Evolutionary conservation across 2,797 vertebrate genomes (phyloP).

Genomic region (Halcyon leucocephala): DNA sequence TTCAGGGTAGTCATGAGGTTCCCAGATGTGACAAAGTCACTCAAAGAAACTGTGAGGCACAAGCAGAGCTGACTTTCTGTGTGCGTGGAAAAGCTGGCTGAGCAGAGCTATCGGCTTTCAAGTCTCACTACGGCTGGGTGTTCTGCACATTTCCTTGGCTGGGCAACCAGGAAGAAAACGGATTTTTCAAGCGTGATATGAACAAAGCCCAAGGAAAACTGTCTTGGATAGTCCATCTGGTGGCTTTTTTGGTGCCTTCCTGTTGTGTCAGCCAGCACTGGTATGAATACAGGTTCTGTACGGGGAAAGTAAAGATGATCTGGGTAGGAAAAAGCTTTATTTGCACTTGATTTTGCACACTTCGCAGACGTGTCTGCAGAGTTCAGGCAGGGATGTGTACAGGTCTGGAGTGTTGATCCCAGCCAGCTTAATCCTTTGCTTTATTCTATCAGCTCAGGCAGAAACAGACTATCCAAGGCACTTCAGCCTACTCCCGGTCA

Average conservation of each 20-base stretch:
- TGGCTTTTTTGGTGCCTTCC: background rate
- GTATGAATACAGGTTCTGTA: background rate
- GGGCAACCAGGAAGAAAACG: background rate
- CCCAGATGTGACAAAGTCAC: conserved; percentile 45
- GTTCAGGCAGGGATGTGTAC: background rate
- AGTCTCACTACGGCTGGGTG: background rate
- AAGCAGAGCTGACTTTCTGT: background rate
- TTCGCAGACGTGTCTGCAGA: background rate
- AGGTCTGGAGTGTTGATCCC: background rate
- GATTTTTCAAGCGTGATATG: background rate
- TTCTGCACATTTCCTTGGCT: conserved; percentile 25
- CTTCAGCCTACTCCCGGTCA: background rate
- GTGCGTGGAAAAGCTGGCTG: background rate
- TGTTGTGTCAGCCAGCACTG: background rate
- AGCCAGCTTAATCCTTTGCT: background rate
- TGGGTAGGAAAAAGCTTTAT: background rate
- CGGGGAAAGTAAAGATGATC: background rate
- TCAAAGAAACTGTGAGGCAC: background rate
- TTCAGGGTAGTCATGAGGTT: conserved; percentile 26
- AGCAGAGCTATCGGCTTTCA: background rate
- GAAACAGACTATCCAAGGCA: background rate
- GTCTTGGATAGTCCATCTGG: background rate
- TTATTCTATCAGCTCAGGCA: conserved; percentile 30
- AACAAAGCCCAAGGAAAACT: background rate
- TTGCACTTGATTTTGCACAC: background rate